Evolutionary conservation across 2,797 vertebrate species (phyloP).

Genomic region (Nannoperca obscura): DNA sequence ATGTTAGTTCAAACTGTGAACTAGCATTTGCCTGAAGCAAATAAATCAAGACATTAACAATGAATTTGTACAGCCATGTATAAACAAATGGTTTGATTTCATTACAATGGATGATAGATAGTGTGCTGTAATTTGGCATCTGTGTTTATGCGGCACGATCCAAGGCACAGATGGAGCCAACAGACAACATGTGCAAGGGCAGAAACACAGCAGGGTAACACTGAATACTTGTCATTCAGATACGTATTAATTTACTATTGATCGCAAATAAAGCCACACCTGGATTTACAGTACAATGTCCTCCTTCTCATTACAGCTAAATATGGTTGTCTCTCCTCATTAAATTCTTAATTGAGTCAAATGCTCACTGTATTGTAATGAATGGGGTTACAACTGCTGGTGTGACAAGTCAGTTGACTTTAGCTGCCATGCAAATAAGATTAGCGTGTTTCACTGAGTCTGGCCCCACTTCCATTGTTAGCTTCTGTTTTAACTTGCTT

Average conservation of each 20-base stretch:
- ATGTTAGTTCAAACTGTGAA: constrained; percentile 46
- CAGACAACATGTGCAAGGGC: constrained; percentile 38
- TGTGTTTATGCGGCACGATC: constrained; percentile 48
- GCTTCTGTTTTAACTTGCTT: constrained; percentile 5
- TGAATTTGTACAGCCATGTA: constrained; percentile 31
- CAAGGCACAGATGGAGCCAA: constrained; percentile 43
- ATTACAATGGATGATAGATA: constrained; percentile 59
- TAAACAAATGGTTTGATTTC: constrained; percentile 47
- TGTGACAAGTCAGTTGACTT: neutral
- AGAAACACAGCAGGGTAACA: constrained; percentile 31
- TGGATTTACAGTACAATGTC: constrained; percentile 45
- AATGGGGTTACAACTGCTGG: neutral
- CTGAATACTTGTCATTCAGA: constrained; percentile 29
- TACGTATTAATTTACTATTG: constrained; percentile 20
- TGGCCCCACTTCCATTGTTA: neutral
- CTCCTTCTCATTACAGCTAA: constrained; percentile 17
- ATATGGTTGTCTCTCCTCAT: constrained; percentile 20
- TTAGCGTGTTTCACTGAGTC: constrained; percentile 24
- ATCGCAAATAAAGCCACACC: constrained; percentile 33
- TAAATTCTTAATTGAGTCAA: constrained; percentile 27
- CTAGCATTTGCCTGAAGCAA: constrained; percentile 44
- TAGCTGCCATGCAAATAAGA: constrained; percentile 13
- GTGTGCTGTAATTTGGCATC: constrained; percentile 60
- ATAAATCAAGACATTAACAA: constrained; percentile 53
- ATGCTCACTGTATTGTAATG: constrained; percentile 26